phyloP scores from a whole-genome alignment of 2,797 vertebrate species.

The Pseudocheirus occidentalis region DNA sequence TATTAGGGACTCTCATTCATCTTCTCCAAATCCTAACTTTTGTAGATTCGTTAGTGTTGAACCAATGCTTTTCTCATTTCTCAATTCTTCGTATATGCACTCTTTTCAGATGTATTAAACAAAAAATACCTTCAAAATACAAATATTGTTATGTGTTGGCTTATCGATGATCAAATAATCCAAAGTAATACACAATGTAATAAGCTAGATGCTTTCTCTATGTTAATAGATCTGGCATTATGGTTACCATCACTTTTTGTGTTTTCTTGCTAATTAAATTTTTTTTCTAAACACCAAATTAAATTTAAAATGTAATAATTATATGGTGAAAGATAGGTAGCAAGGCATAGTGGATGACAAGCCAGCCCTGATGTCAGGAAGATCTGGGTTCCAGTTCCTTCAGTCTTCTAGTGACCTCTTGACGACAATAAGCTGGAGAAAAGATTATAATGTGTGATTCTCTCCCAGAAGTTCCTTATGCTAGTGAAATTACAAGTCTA shows the following conservation, averaged over 20 bases:
- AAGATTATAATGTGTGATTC: neutral
- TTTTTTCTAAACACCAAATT: neutral
- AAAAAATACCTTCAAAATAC: no score
- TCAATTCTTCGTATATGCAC: no score
- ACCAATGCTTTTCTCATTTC: no score
- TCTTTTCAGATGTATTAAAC: no score
- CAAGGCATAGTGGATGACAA: neutral
- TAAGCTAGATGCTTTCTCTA: constrained; percentile 3
- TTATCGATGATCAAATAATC: neutral
- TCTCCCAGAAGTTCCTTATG: no score
- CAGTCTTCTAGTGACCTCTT: neutral
- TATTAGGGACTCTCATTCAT: no score
- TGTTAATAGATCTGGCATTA: constrained; percentile 23
- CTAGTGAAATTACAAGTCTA: neutral
- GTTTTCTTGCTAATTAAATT: neutral
- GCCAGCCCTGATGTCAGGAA: neutral
- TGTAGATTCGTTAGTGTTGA: no score
- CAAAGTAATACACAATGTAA: neutral
- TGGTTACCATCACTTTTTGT: neutral
- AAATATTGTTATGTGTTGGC: no score
- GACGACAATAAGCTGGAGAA: neutral
- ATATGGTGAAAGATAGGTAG: neutral
- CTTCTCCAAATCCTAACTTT: no score
- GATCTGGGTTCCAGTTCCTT: neutral
- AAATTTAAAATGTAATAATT: neutral